Evolutionary conservation across 2,113 vertebrate species (phyloP), one percentile per base, ranked within the genome.

Genomic region (Lethenteron reissneri): DNA sequence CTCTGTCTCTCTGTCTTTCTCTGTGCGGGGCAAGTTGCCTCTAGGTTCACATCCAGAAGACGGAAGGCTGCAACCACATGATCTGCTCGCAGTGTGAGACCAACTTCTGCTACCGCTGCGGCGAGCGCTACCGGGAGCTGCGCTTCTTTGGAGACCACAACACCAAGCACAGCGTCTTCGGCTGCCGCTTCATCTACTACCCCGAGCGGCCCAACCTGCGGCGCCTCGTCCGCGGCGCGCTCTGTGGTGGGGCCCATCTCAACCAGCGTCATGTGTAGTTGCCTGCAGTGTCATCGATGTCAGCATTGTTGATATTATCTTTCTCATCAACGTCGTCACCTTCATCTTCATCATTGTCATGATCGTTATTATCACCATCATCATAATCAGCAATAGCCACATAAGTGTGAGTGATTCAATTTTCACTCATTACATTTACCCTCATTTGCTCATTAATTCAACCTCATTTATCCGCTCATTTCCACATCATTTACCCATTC

Each of bases 71-170:
- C 75, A 91, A 99, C 78, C 94, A 99, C 71, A 97, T 99, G 91
- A 90, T 86, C 58, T 99, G 94, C 75, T 88, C 87, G 8, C 91
- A 96, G 72, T 99, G 94, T 75, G 92, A 90, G 84, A 97, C 94
- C 74, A 97, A 97, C 79, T 99, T 99, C 82, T 99, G 94, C 79
- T 99, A 99, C 77, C 94, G 94, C 72, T 99, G 94, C 71, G 94
- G 94, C 70, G 90, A 96, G 76, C 85, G 83, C 76, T 99, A 96
- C 79, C 82, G 90, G 58, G 91, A 95, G 77, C 83, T 99, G 72
- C 86, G 90, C 72, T 97, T 97, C 81, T 97, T 99, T 8, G 94
- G 94, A 76, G 92, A 99, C 77, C 94, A 99, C 77, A 94, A 90
- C 0, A 94, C 94, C 80, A 95, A 97, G 85, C 88, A 96, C 80